These are phyloP conservation scores for Tinea pellionella DNA, from an alignment of 2,888 invertebrate genomes.

Conservation along the genomic window DNA sequence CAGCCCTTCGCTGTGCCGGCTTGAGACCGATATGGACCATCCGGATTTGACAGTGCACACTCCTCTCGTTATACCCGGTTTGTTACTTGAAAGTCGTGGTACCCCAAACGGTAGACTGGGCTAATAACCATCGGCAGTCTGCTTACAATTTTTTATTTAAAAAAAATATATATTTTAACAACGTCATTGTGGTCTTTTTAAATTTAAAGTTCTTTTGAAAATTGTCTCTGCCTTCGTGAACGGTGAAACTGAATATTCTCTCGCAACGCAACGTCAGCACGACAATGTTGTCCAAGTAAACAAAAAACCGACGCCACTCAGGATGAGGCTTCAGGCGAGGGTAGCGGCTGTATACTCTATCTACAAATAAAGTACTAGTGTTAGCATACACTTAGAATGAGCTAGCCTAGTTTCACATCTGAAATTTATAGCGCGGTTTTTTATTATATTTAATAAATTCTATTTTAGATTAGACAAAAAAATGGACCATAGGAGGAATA, in stretches of 20 bases:
- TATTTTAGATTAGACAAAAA: too few species aligned
- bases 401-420: not conserved
- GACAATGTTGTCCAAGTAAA: not conserved
- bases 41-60: too few species aligned
- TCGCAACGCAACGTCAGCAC: not conserved
- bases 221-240: not conserved
- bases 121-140: too few species aligned
- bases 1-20: too few species aligned
- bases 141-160: too few species aligned
- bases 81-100: too few species aligned
- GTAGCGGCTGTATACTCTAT: not conserved
- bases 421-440: not conserved
- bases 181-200: not conserved
- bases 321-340: not conserved
- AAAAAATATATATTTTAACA: too few species aligned
- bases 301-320: slow-evolving; percentile 3
- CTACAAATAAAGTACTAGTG: not conserved
- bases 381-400: not conserved
- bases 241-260: not conserved
- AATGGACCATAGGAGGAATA: too few species aligned
- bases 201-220: not conserved
- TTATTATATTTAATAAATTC: too few species aligned
- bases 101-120: too few species aligned
- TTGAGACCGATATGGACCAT: too few species aligned
- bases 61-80: too few species aligned